Evolutionary conservation across 2,797 vertebrate genomes (phyloP).

Genomic region (Delichon dasypus): DNA sequence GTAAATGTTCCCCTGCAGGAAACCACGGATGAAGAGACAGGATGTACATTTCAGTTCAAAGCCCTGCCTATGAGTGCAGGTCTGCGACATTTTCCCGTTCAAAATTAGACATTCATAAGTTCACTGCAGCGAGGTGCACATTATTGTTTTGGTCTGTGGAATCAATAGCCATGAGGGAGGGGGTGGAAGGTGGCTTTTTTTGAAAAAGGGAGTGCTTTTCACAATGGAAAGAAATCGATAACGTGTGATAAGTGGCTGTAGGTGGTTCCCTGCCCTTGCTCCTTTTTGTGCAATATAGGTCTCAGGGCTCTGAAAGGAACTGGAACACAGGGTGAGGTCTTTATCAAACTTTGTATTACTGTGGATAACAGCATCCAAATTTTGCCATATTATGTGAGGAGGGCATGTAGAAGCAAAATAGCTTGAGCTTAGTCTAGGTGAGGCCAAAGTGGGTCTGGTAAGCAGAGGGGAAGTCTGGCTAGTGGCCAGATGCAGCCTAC

Average conservation of each 20-base stretch:
- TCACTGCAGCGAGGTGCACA: conserved; percentile 23
- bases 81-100: conserved; percentile 29
- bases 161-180: conserved; percentile 38
- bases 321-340: conserved; percentile 37
- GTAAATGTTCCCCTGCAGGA: conserved; percentile 50
- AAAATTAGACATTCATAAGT: conserved; percentile 45
- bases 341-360: conserved; percentile 2
- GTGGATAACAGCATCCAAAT: conserved; percentile 1
- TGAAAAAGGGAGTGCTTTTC: conserved; percentile 31
- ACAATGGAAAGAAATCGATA: conserved; percentile 41
- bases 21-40: conserved; percentile 19
- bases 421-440: background rate
- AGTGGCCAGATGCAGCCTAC: background rate
- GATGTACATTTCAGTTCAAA: conserved; percentile 48
- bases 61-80: conserved; percentile 17
- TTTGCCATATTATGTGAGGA: background rate
- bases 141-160: conserved; percentile 41
- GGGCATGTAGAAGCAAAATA: background rate
- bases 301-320: conserved; percentile 51
- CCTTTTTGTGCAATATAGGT: conserved; percentile 31
- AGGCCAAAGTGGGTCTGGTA: background rate
- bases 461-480: background rate
- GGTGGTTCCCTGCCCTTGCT: conserved; percentile 49
- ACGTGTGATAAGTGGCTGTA: conserved; percentile 34
- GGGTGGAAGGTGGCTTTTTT: conserved; percentile 10